These are phyloP conservation scores for Heliconius melpomene DNA, from an alignment of 1,140 invertebrate species.

Conservation along the genomic window DNA sequence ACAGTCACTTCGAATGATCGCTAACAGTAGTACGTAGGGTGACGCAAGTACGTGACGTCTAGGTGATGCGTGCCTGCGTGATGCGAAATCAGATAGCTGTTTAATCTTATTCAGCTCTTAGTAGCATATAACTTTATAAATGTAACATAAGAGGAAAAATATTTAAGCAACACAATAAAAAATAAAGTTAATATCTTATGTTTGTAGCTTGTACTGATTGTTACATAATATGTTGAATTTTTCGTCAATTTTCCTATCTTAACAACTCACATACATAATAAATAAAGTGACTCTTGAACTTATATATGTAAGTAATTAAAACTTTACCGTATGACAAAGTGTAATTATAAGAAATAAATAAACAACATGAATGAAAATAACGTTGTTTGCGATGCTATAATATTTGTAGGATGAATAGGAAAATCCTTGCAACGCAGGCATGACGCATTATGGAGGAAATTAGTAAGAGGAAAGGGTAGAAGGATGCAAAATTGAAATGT, in stretches of 20 bases:
- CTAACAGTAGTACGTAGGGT: too few species aligned
- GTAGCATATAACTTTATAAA: not conserved
- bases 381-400: not conserved
- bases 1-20: too few species aligned
- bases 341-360: not conserved
- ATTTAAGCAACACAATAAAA: not conserved
- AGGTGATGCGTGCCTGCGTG: not conserved
- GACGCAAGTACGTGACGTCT: too few species aligned
- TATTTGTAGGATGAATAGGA: slow-evolving; percentile 20
- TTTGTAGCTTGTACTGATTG: not conserved
- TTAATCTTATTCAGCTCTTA: not conserved
- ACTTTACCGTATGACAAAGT: not conserved
- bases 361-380: not conserved
- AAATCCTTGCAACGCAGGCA: slow-evolving; percentile 27
- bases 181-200: not conserved
- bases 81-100: not conserved
- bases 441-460: slow-evolving; percentile 24
- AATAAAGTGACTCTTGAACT: not conserved
- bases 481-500: slow-evolving; percentile 16
- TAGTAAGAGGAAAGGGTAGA: slow-evolving; percentile 33
- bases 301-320: not conserved
- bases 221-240: not conserved
- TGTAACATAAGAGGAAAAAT: not conserved
- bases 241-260: too few species aligned
- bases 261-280: not conserved